Conservation (phyloP, 2,113 vertebrate genomes). For the Alethe diademata region DNA sequence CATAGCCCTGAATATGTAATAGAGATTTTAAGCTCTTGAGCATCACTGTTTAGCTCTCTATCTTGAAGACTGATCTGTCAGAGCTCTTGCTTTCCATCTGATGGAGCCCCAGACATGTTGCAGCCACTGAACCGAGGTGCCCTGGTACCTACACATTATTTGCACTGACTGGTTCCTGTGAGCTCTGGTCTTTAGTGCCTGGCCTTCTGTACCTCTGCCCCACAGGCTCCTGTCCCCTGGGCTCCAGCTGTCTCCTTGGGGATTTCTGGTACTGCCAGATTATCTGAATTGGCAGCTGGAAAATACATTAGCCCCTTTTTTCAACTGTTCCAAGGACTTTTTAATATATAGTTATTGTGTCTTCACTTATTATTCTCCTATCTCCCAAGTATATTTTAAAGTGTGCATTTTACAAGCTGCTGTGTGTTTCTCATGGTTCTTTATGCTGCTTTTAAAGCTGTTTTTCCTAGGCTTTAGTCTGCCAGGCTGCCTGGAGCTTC, state of each 20-base stretch:
- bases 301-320: constrained; percentile 20
- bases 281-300: not conserved
- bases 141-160: not conserved
- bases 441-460: not conserved
- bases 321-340: not conserved
- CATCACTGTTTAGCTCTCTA: not conserved
- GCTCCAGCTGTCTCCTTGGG: not conserved
- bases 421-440: not conserved
- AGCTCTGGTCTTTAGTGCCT: not conserved
- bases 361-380: not conserved
- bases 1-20: not conserved
- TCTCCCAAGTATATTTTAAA: not conserved
- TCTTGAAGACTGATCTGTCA: not conserved
- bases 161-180: not conserved
- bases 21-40: not conserved
- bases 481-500: not conserved
- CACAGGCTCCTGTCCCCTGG: not conserved
- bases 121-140: not conserved
- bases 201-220: not conserved
- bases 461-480: constrained; percentile 1
- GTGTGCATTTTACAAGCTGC: not conserved
- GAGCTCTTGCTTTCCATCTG: not conserved
- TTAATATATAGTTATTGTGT: not conserved
- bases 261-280: not conserved
- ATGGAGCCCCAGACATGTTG: not conserved